These are phyloP conservation scores for Tolypeutes matacus DNA, from an alignment of 2,797 vertebrate genomes.

Conservation along the genomic window DNA sequence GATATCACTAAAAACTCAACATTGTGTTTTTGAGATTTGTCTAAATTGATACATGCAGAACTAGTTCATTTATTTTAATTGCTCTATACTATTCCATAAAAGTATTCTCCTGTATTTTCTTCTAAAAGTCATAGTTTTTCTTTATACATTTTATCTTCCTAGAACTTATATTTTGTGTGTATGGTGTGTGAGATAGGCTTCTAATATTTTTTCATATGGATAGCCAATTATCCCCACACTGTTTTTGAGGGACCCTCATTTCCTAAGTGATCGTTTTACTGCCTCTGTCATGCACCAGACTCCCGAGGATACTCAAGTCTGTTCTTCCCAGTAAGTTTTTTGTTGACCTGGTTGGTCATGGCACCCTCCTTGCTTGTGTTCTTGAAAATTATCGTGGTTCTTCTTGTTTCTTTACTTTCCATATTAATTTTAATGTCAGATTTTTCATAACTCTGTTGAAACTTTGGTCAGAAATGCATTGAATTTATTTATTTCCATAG, in stretches of 20 bases:
- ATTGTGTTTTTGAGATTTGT: not conserved
- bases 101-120: not conserved
- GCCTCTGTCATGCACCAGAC: not conserved
- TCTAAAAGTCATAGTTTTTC: too few species aligned
- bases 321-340: not conserved
- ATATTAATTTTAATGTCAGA: not conserved
- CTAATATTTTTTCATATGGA: conserved; percentile 23
- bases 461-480: not conserved
- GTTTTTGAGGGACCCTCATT: not conserved
- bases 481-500: not conserved
- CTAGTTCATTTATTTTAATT: not conserved
- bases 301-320: not conserved
- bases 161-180: not conserved
- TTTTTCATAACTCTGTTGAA: conserved; percentile 33
- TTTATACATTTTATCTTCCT: not conserved
- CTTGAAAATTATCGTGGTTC: conserved; percentile 17
- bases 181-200: not conserved
- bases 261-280: not conserved
- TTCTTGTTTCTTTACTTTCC: conserved; percentile 1
- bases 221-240: not conserved
- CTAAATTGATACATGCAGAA: not conserved
- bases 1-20: not conserved
- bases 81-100: not conserved
- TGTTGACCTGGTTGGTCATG: not conserved
- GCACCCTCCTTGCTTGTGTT: not conserved